phyloP scores from a whole-genome alignment of 2,888 invertebrate species.

The Chrysomela aeneicollis region DNA sequence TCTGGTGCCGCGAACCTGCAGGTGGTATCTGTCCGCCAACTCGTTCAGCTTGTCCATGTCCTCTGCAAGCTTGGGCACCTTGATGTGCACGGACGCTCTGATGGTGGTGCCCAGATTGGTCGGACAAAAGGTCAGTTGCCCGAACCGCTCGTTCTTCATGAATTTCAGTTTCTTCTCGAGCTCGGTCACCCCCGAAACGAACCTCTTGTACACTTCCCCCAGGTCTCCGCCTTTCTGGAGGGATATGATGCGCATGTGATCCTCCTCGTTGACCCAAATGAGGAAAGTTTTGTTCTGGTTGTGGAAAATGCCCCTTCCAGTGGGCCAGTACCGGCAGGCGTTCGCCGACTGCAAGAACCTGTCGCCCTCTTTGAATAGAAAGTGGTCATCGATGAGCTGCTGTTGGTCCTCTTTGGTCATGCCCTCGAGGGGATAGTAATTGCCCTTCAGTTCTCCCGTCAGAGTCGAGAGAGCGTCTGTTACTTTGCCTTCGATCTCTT shows the following conservation, averaged over 20 bases:
- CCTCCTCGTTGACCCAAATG: conserved; percentile 98
- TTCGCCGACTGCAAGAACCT: conserved; percentile 88
- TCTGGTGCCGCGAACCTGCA: conserved; percentile 67
- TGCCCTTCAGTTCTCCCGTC: conserved; percentile 82
- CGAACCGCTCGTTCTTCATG: conserved; percentile 68
- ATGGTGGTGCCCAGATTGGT: conserved; percentile 77
- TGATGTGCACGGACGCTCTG: conserved; percentile 75
- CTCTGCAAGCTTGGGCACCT: conserved; percentile 68
- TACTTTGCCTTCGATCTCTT: conserved; percentile 68
- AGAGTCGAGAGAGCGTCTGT: conserved; percentile 52
- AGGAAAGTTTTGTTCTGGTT: conserved; percentile 95
- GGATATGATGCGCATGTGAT: conserved; percentile 95
- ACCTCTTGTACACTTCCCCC: conserved; percentile 72
- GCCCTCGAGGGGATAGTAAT: conserved; percentile 90
- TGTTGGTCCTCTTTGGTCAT: conserved; percentile 94
- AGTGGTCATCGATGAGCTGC: conserved; percentile 95
- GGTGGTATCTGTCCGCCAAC: conserved; percentile 67
- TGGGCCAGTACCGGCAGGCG: conserved; percentile 95
- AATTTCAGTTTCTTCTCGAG: conserved; percentile 66
- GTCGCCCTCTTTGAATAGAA: conserved; percentile 96
- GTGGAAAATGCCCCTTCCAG: conserved; percentile 92
- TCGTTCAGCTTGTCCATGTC: conserved; percentile 65
- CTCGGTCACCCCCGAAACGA: conserved; percentile 63
- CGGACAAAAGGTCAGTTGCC: conserved; percentile 77
- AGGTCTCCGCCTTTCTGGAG: conserved; percentile 96